Evolutionary conservation across 1,140 invertebrate species (phyloP), one percentile per base, ranked within the genome.

Genomic region (Adoxophyes honmai): DNA sequence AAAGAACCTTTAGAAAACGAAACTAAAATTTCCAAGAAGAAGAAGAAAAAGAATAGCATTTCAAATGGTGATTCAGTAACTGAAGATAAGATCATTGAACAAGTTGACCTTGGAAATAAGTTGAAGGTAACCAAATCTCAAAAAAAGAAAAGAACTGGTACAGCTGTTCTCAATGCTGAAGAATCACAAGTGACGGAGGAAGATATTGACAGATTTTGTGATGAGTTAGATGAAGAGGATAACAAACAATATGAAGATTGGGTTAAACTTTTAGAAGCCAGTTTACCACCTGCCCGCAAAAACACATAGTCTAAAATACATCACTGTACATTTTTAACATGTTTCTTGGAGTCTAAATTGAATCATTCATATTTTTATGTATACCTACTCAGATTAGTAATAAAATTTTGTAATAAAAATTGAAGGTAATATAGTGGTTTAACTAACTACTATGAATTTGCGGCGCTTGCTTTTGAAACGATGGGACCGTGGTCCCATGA

Each of bases 171-270:
- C 39, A 57, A 65, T 33, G 60, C 59, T 10, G 54, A 67, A 34
- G 80, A 87, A 60, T 66, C 74, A 39, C 60, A 73, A 57, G 55
- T 78, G 4, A 77, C 75, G 64, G 83, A 87, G 57, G 85, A 85
- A 64, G 85, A 88, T 57, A 88, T 88, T 53, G 85, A 88, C 67
- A 70, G 70, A 18, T 88, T 85, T 64, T 85, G 83, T 71, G 76
- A 86, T 53, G 85, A 84, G 62, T 53, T 88, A 66, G 60, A 70
- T 14, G 81, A 82, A 48, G 77, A 78, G 59, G 78, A 86, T 55
- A 88, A 88, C 64, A 62, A 72, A 53, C 78, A 85, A 44, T 88
- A 72, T 60, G 81, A 86, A 63, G 70, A 73, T 57, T 88, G 85
- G 85, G 71, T 88, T 21, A 70, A 83, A 64, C 72, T 84, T 54